Base-by-base conservation (phyloP, 2,888 invertebrate species). In the Philereme transversata region DNA sequence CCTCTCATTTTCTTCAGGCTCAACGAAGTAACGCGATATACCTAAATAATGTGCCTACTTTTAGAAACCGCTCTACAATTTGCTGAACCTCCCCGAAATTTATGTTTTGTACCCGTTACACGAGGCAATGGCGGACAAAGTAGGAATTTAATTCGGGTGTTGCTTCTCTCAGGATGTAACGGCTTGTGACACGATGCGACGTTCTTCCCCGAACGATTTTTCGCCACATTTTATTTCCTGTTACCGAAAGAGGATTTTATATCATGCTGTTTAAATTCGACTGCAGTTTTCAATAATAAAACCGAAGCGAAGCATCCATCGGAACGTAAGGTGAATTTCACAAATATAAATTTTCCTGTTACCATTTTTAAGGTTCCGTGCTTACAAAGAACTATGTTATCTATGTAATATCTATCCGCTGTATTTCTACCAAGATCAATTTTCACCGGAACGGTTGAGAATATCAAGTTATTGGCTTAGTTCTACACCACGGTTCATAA, bases 61-160 rank as follows among this genome's bases (percentile, higher is more conserved):
- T 79, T 69, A 75, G 74, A 75, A 79, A 82, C 81, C 73, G 75
- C 69, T 70, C 68, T 64, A 72, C 74, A 75, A 71, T 78, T 79
- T 76, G 74, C 70, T 74, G 71, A 77, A 78, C 68, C 75, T 76
- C 69, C 77, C 74, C 75, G 68, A 79, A 84, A 79, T 79, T 82
- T 79, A 76, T 76, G 74, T 73, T 70, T 68, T 72, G 71, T 70
- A 71, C 68, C 70, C 65, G 70, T 52, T 62, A 56, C 48, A 53
- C 72, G 73, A 71, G 73, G 72, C 75, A 75, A 76, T 73, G 77
- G 79, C 72, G 78, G 76, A 75, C 77, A 79, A 77, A 74, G 76
- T 76, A 81, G 87, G 90, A 90, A 90, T 90, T 90, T 89, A 89
- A 90, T 89, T 89, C 87, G 83, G 83, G 82, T 84, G 84, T 82